Conservation (phyloP, 2,797 vertebrate species). For the Anabas testudineus region DNA sequence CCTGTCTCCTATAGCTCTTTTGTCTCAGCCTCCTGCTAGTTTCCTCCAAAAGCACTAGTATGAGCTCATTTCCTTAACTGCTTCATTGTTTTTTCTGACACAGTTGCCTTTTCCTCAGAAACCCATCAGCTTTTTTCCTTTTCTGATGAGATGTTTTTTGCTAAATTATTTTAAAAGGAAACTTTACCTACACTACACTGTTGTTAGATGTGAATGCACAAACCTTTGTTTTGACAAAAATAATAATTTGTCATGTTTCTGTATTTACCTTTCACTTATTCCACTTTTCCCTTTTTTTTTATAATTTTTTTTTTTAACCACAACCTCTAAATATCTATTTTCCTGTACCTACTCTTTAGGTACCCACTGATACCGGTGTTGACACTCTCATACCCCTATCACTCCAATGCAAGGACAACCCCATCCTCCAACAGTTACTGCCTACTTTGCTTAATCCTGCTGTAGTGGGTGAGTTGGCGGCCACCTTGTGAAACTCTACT, state of each 20-base stretch:
- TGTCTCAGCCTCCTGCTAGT: slow-evolving; percentile 27
- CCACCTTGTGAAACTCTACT: background rate
- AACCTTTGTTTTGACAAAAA: slow-evolving; percentile 2
- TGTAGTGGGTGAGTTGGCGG: slow-evolving; percentile 83
- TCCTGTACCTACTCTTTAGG: slow-evolving; percentile 45
- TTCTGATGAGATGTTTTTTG: background rate
- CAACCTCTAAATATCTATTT: background rate
- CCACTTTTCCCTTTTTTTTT: background rate
- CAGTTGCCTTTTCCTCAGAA: slow-evolving; percentile 21
- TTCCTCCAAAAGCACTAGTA: slow-evolving; percentile 11
- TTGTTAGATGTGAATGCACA: slow-evolving; percentile 9
- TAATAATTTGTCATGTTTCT: background rate
- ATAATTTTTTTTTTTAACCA: background rate
- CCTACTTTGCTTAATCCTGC: slow-evolving; percentile 87
- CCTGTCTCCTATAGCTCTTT: slow-evolving; percentile 29
- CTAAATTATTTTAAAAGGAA: slow-evolving; percentile 14
- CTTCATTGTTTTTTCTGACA: slow-evolving; percentile 26
- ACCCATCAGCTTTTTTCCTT: background rate
- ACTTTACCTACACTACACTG: background rate
- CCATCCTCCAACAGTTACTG: slow-evolving; percentile 84
- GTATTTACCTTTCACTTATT: background rate
- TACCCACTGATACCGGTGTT: slow-evolving; percentile 76
- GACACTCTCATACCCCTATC: slow-evolving; percentile 81
- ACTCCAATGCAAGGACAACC: slow-evolving; percentile 84
- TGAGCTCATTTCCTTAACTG: slow-evolving; percentile 28